Evolutionary conservation across 2,797 vertebrate species (phyloP).

Genomic region (Tapirus indicus): DNA sequence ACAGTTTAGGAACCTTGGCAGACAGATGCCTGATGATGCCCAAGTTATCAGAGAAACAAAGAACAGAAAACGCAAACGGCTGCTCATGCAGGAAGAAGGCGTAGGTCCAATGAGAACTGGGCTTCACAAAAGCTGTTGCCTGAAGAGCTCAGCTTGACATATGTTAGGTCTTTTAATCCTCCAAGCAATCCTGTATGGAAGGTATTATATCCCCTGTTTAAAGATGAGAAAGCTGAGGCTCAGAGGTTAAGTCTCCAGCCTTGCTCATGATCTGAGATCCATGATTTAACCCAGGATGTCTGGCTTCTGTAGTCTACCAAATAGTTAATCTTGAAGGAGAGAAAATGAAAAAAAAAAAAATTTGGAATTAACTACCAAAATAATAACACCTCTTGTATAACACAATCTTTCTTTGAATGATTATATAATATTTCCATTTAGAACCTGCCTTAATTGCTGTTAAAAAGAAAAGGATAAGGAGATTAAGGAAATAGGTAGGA

Average conservation of each 20-base stretch:
- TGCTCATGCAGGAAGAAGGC: neutral
- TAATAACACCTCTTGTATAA: neutral
- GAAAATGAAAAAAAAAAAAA: neutral
- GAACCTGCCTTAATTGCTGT: neutral
- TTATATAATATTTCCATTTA: neutral
- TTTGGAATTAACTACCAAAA: constrained; percentile 1
- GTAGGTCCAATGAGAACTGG: neutral
- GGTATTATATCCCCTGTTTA: neutral
- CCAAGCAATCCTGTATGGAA: neutral
- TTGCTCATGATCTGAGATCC: constrained; percentile 5
- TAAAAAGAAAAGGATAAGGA: neutral
- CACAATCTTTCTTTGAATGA: constrained; percentile 26
- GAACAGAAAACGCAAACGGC: neutral
- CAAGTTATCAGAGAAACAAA: constrained; percentile 12
- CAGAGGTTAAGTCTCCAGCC: neutral
- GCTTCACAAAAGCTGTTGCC: neutral
- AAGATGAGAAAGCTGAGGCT: neutral
- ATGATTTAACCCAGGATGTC: neutral
- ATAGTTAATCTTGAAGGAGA: constrained; percentile 25
- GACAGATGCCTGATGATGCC: neutral
- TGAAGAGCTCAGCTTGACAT: neutral
- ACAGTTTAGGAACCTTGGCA: neutral
- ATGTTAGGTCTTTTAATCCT: constrained; percentile 21
- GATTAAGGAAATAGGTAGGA: constrained; percentile 4
- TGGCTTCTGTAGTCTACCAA: constrained; percentile 39